phyloP scores from a whole-genome alignment of 2,113 vertebrate species.

The Varanus komodoensis region DNA sequence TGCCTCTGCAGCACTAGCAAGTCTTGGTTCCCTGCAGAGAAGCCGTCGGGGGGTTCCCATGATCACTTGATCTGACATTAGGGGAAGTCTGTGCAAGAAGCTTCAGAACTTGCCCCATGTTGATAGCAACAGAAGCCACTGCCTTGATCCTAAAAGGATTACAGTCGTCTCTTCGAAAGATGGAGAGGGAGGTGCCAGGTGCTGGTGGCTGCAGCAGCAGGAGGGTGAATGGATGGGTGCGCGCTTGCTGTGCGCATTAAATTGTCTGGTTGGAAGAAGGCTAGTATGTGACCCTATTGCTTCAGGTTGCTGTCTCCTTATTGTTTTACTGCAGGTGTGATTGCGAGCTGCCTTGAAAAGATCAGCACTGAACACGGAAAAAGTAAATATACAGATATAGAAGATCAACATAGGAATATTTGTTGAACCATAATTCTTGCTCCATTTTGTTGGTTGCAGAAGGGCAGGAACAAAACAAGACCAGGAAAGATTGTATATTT shows the following conservation, averaged over 20 bases:
- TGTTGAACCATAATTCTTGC: background rate
- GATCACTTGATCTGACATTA: background rate
- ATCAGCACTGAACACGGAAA: background rate
- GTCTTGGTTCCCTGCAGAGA: background rate
- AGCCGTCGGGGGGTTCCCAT: background rate
- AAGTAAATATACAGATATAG: background rate
- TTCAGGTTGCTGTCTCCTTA: rapidly evolving
- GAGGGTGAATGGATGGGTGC: background rate
- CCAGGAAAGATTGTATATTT: background rate
- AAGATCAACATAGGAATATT: background rate
- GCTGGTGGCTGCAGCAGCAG: background rate
- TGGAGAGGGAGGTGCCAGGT: too few species aligned
- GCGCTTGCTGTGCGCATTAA: background rate
- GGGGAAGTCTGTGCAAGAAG: background rate
- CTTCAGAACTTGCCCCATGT: background rate
- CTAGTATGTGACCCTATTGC: rapidly evolving
- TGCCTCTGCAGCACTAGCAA: background rate
- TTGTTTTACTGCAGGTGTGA: background rate
- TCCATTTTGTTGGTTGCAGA: background rate
- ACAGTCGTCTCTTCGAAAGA: too few species aligned
- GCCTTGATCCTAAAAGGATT: too few species aligned
- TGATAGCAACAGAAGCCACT: background rate
- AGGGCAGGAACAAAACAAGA: background rate
- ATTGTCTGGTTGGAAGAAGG: background rate
- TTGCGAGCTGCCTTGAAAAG: background rate